Conservation (phyloP, 2,888 invertebrate genomes). For the Leptopilina myrica region DNA sequence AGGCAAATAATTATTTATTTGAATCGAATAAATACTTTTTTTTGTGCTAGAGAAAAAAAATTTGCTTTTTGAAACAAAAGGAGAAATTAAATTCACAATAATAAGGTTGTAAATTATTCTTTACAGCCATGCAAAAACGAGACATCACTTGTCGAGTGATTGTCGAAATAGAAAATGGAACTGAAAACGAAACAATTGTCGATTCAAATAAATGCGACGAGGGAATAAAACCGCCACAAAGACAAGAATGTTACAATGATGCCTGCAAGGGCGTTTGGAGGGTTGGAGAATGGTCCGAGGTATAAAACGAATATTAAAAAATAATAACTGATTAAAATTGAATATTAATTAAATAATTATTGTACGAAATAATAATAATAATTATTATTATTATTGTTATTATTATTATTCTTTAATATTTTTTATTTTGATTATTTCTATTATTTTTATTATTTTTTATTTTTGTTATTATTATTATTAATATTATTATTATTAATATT, state of each 20-base stretch:
- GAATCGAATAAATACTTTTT: too few relatives aligned
- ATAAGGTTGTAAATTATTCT: background rate
- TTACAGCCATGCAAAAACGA: conserved; percentile 85
- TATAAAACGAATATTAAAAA: conserved; percentile 74
- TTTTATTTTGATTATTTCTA: too few relatives aligned
- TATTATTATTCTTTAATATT: too few relatives aligned
- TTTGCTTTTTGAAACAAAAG: background rate
- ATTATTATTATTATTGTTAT: too few relatives aligned
- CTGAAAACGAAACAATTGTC: conserved; percentile 77
- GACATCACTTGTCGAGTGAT: conserved; percentile 81
- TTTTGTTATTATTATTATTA: too few relatives aligned
- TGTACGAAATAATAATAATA: too few relatives aligned
- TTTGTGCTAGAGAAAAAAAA: background rate
- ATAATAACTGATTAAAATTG: background rate
- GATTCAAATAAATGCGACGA: conserved; percentile 83
- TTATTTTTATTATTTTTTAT: too few relatives aligned
- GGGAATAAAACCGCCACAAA: conserved; percentile 85
- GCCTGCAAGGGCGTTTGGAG: conserved; percentile 95
- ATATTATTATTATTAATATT: too few relatives aligned
- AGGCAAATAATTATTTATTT: too few relatives aligned
- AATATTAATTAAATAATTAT: too few relatives aligned
- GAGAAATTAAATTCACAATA: background rate
- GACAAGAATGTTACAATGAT: conserved; percentile 88
- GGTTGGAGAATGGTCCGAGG: conserved; percentile 95
- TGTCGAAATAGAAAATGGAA: conserved; percentile 76